phyloP scores from a whole-genome alignment of 2,797 vertebrate genomes.

The Coccyzus lansbergi region DNA sequence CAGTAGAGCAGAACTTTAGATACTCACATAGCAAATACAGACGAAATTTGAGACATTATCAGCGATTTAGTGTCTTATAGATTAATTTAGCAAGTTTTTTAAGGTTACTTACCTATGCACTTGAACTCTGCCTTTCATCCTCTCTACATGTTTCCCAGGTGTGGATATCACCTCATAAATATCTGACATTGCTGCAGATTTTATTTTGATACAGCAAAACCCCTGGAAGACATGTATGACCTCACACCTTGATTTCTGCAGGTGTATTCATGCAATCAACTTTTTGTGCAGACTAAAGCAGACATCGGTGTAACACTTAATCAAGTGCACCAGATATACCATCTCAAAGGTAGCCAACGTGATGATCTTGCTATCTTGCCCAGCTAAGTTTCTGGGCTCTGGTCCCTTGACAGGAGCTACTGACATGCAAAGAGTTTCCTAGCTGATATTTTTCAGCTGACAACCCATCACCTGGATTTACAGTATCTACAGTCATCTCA shows the following conservation, averaged over 20 bases:
- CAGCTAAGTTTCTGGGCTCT: background rate
- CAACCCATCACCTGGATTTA: background rate
- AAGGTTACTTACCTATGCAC: background rate
- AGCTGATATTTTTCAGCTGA: background rate
- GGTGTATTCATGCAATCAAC: background rate
- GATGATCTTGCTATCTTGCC: background rate
- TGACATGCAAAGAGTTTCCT: background rate
- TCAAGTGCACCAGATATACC: background rate
- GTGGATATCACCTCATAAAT: slow-evolving; percentile 34
- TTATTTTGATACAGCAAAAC: background rate
- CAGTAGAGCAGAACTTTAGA: background rate
- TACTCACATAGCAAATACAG: background rate
- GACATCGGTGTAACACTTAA: background rate
- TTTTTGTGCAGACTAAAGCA: background rate
- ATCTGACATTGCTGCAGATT: background rate
- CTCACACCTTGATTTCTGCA: background rate
- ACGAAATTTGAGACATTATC: background rate
- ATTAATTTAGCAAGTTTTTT: background rate
- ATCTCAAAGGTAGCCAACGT: background rate
- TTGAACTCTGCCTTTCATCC: slow-evolving; percentile 11
- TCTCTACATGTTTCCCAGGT: background rate
- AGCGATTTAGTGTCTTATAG: background rate
- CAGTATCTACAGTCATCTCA: background rate
- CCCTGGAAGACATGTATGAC: background rate
- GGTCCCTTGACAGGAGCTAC: background rate